Base-by-base conservation (phyloP, 2,113 vertebrate genomes). In the Otolemur garnettii region DNA sequence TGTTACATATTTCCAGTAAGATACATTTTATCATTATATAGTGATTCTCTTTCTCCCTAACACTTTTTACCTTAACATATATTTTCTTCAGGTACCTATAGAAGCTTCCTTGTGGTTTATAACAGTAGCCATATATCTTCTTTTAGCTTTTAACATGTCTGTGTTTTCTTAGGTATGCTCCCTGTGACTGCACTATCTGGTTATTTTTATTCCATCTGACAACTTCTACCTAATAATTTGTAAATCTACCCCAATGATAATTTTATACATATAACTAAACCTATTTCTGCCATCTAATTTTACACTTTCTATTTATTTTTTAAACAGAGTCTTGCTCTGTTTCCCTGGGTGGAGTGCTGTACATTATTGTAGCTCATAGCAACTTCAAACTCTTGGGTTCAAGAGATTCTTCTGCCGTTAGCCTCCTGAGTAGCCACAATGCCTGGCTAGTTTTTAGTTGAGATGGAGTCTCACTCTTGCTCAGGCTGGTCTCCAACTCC, bases 191-290 rank as follows among this genome's bases (percentile, higher is more conserved):
- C n/a, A 86, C 5, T 66, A 42, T 85, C 50, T 75, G 74, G 26
- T 90, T 88, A 72, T 79, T 96, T 84, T 83, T 59, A 53, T 78
- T 87, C 69, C 64, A 4, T 87, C 53, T 77, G n/a, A 82, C 9
- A 19, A 57, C 17, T 28, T 28, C 69, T 78, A 26, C 66, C 21
- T 82, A 64, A 90, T 95, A 53, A 83, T 53, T 77, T 93, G 22
- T 78, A 66, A 87, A 91, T 87, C 72, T 9, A 42, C 50, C 38
- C 24, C 19, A 71, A 59, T 69, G 35, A 45, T 4, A 80, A 68
- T 88, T 75, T 88, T 75, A 60, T 33, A 59, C 59, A 28, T 7
- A 53, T 90, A 75, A 22, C 21, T 80, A 53, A 55, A 79, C n/a
- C 28, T 72, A 71, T 28, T 60, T 75, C 15, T 53, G 15, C 22